Evolutionary conservation across 2,113 vertebrate species (phyloP).

Genomic region (Seriola aureovittata): DNA sequence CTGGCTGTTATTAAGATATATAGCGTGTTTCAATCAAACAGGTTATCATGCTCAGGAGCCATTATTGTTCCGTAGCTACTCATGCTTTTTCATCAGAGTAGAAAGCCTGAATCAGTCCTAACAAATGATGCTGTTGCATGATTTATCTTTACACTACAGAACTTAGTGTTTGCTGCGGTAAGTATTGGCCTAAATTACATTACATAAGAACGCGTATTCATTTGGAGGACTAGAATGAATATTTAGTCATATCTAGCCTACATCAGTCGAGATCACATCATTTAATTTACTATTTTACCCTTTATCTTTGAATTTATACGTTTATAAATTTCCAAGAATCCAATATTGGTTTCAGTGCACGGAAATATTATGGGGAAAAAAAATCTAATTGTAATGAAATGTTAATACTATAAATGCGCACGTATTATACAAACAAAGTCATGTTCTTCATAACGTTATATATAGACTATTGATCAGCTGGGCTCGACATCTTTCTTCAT

Average conservation of each 20-base stretch:
- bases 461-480: no score
- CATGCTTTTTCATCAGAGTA: slow-evolving; percentile 5
- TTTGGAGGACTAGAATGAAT: not conserved
- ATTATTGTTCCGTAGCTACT: slow-evolving; percentile 23
- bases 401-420: not conserved
- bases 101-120: not conserved
- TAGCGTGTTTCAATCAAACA: slow-evolving; percentile 52
- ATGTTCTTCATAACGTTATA: not conserved
- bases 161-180: not conserved
- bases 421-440: not conserved
- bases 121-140: not conserved
- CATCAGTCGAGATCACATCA: not conserved
- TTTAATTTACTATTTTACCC: not conserved
- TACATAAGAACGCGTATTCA: not conserved
- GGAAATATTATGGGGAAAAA: no score
- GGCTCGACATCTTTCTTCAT: no score
- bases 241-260: not conserved
- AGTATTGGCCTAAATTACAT: not conserved
- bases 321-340: no score
- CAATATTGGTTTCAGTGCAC: no score
- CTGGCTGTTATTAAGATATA: slow-evolving; percentile 65
- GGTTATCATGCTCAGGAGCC: slow-evolving; percentile 39
- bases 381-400: no score
- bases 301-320: not conserved
- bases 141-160: not conserved